Evolutionary conservation across 1,140 invertebrate species (phyloP), one percentile per base, ranked within the genome.

Genomic region (Eulimnadia texana): DNA sequence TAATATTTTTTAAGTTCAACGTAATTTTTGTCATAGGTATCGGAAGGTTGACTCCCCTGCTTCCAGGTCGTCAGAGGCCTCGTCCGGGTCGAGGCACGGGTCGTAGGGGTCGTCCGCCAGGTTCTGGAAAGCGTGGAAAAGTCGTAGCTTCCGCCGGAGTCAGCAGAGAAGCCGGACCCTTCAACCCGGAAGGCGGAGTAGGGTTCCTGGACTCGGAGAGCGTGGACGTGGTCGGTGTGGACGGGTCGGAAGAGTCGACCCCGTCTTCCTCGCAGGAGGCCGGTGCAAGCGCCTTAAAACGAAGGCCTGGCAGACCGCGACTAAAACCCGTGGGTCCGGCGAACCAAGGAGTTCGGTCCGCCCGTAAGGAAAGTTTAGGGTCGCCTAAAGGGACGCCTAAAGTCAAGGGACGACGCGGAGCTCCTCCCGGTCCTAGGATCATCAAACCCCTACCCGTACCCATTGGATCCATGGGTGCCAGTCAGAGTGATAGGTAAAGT

Each of bases 231-330:
- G 54, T 33, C 16, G 22, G 28, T 29, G 10, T 28, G 33, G 20
- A 25, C 54, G 42, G 47, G 24, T 24, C n/a, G 33, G 51, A 55
- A 24, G 56, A 58, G 50, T 22, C 47, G 28, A 28, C 2, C 13
- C 52, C 28, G 23, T 13, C 54, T 52, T 13, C 16, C 16, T 20
- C 25, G n/a, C 50, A 57, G 27, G 33, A 49, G 2, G 28, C n/a
- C 49, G 20, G 27, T 28, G 62, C 64, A 51, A 60, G 61, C 10
- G 54, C 68, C 25, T 64, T 69, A 19, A 76, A 82, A 60, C 71
- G 85, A 24, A 86, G 86, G 10, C 84, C 86, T 0, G 88, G 88
- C 16, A 71, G 89, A 66, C 88, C 88, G 0, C 74, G 86, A 3
- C 72, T 86, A 3, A 79, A 79, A 64, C 82, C 78, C 1, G 74